These are phyloP conservation scores for Acridotheres tristis DNA, from an alignment of 2,797 vertebrate genomes.

Conservation along the genomic window DNA sequence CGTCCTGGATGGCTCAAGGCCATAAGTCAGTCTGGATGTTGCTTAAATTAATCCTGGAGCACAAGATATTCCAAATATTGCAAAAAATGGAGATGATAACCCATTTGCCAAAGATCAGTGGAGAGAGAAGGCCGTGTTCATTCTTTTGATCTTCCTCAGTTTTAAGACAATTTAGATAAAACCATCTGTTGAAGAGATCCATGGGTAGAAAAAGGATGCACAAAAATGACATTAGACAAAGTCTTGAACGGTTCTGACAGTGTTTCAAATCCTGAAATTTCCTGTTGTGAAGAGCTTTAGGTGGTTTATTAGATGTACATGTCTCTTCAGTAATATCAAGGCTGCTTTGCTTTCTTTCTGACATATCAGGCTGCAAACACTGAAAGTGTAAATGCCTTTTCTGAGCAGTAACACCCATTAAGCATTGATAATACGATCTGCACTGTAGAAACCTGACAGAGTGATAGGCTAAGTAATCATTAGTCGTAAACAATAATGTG, in stretches of 20 bases:
- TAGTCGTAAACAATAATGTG: conserved; percentile 7
- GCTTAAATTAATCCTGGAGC: background rate
- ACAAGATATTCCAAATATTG: background rate
- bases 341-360: background rate
- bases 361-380: background rate
- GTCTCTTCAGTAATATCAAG: background rate
- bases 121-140: background rate
- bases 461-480: background rate
- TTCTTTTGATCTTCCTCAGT: background rate
- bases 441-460: background rate
- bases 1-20: background rate
- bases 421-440: background rate
- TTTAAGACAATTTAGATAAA: background rate
- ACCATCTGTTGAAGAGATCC: background rate
- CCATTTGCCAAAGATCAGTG: background rate
- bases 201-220: background rate
- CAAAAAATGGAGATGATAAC: background rate
- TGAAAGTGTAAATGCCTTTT: background rate
- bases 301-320: background rate
- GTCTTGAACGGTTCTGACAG: background rate
- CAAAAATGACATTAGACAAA: background rate
- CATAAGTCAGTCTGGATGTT: background rate
- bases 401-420: background rate
- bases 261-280: background rate
- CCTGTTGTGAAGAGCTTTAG: background rate